Conservation (phyloP, 2,797 vertebrate species). For the Prunella strophiata region DNA sequence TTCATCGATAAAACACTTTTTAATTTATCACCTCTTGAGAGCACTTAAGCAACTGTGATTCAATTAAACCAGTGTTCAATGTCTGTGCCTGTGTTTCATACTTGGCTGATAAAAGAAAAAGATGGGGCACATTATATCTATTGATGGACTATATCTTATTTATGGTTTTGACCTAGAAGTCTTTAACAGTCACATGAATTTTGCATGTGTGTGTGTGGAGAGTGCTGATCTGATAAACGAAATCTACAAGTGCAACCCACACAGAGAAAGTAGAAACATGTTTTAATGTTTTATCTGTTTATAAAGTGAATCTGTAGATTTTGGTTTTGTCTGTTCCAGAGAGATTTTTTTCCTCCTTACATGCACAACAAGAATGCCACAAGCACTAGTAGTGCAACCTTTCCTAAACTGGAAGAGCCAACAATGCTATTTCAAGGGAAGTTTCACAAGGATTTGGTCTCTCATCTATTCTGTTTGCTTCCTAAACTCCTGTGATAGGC, state of each 20-base stretch:
- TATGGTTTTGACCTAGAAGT: constrained; percentile 24
- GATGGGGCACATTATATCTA: constrained; percentile 4
- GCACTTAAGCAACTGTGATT: constrained; percentile 58
- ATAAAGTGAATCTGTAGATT: neutral
- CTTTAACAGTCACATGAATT: constrained; percentile 21
- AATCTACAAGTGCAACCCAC: neutral
- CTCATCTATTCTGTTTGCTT: neutral
- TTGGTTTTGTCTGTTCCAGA: neutral
- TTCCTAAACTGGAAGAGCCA: neutral
- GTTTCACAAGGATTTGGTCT: neutral
- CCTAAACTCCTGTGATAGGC: neutral
- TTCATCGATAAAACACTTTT: constrained; percentile 40
- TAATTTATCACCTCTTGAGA: constrained; percentile 57
- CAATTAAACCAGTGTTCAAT: constrained; percentile 53
- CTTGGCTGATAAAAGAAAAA: constrained; percentile 44
- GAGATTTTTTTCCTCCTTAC: neutral
- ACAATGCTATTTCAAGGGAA: neutral
- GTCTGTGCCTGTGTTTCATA: constrained; percentile 20
- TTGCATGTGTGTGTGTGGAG: neutral
- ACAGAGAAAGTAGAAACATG: neutral
- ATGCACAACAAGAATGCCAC: neutral
- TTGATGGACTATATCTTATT: constrained; percentile 30
- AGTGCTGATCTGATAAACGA: neutral
- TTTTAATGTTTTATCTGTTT: constrained; percentile 3
- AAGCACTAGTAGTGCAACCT: neutral